A percentile compares a stretch with the other conserved stretches of the same genome.
phyloP scores from a whole-genome alignment of 1,140 invertebrate genomes.

The Sminthurides bifidus region DNA sequence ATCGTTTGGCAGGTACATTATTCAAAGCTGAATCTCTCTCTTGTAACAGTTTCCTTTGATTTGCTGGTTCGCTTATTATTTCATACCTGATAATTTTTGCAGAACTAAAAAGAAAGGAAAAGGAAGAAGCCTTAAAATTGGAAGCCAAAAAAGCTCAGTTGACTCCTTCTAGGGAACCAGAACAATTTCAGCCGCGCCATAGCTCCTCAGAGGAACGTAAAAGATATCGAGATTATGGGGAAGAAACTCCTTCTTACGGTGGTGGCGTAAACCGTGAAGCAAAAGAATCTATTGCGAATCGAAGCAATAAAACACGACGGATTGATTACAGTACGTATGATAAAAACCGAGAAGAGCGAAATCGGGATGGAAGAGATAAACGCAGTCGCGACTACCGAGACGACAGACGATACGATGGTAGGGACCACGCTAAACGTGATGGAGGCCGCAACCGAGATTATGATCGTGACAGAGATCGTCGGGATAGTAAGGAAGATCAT shows the following conservation, averaged over 20 bases:
- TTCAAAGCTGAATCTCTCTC: too few species aligned
- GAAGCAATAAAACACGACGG: conserved; percentile 30
- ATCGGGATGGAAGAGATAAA: conserved; percentile 34
- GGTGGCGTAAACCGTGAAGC: conserved; percentile 25
- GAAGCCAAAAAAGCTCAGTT: conserved; percentile 38
- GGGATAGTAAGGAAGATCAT: conserved; percentile 18
- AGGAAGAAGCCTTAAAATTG: conserved; percentile 44
- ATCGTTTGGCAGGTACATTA: conserved; percentile 59
- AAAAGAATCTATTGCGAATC: conserved; percentile 32
- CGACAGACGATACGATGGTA: background rate
- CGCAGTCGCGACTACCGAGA: conserved; percentile 12
- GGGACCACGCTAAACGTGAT: conserved; percentile 14
- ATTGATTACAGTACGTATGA: conserved; percentile 22
- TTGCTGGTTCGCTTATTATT: background rate
- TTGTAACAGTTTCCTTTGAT: background rate
- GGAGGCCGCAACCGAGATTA: conserved; percentile 28
- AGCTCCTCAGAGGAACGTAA: conserved; percentile 52
- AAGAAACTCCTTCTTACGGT: conserved; percentile 25
- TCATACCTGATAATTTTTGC: conserved; percentile 10
- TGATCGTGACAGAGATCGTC: conserved; percentile 35
- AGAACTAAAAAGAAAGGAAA: conserved; percentile 54
- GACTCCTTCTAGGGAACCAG: conserved; percentile 35
- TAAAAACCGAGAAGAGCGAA: conserved; percentile 40
- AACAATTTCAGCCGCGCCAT: conserved; percentile 11
- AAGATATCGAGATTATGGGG: conserved; percentile 40